Evolutionary conservation across 2,797 vertebrate genomes (phyloP), one percentile per base, ranked within the genome.

Genomic region (Pristis pectinata): DNA sequence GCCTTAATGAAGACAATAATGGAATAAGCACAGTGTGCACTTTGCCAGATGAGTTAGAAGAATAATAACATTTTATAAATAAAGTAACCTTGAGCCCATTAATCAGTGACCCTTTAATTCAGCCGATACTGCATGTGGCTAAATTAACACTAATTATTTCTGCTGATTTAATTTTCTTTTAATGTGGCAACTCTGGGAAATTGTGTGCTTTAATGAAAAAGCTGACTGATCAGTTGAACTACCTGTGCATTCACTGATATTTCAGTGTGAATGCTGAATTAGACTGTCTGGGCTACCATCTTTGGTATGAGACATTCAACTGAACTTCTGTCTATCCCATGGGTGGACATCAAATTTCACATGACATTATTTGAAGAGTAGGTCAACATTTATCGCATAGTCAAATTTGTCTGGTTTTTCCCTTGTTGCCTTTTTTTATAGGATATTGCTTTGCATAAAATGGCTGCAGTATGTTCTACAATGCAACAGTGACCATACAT

Each of bases 141-240:
- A 93, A 93, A 93, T 93, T 70, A 93, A 44, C 37, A 41, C 61
- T 70, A 70, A 93, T 93, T 49, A 93, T 93, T 87, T 87, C 30
- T n/a, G 30, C 13, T 87, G 83, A 61, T 61, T 87, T 87, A 59
- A 87, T 61, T 87, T 87, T 6, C 83, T 87, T 87, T n/a, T 61
- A 87, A 87, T 61, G 53, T n/a, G 83, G 9, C 87, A 34, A 34
- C 53, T 87, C 30, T 56, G 53, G 82, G 44, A 27, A 85, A 87
- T 87, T 15, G 83, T 34, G 30, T n/a, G 11, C 11, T 59, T 59
- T 10, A 34, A 87, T 59, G 22, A 17, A 87, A 87, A 59, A 87
- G 53, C 83, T 87, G 53, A 61, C 83, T 59, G 83, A 59, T 87
- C 83, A 61, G 30, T 34, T 59, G 83, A n/a, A 59, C 83, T 59